Conservation (phyloP, 2,888 invertebrate genomes). For the Pachliopta kotzebuea region DNA sequence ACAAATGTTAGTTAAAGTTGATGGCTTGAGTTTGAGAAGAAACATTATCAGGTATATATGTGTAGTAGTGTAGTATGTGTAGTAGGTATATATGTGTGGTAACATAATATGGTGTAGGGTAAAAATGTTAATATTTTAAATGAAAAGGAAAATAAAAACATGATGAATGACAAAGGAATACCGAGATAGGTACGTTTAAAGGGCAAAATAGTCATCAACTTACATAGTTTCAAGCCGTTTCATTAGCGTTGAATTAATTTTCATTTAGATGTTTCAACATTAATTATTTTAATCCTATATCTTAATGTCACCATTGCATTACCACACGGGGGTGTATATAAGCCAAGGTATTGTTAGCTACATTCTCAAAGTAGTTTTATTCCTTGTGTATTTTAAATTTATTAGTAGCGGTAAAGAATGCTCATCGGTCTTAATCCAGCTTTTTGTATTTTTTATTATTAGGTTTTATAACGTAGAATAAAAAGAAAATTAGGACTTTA, state of each 20-base stretch:
- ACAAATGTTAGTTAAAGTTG: too few species aligned
- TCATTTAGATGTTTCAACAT: slow-evolving; percentile 19
- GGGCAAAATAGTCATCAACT: slow-evolving; percentile 7
- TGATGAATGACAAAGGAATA: background rate
- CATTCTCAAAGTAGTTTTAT: background rate
- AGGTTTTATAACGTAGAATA: too few species aligned
- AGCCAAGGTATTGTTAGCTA: slow-evolving; percentile 6
- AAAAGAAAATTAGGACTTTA: too few species aligned
- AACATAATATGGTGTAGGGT: too few species aligned
- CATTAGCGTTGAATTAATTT: slow-evolving; percentile 16
- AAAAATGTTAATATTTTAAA: too few species aligned
- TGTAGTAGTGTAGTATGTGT: too few species aligned
- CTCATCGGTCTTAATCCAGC: too few species aligned
- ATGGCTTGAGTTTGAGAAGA: too few species aligned
- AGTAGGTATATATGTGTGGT: too few species aligned
- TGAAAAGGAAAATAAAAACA: background rate
- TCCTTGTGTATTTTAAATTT: background rate
- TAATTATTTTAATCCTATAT: slow-evolving; percentile 23
- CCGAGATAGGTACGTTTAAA: background rate
- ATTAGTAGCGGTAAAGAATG: too few species aligned
- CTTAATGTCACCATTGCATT: slow-evolving; percentile 14
- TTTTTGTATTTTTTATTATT: too few species aligned
- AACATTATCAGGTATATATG: too few species aligned
- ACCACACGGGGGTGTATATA: slow-evolving; percentile 6
- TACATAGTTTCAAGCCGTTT: slow-evolving; percentile 2